Percentiles rank a stretch among this genome's conserved stretches.
Evolutionary conservation across 2,888 invertebrate genomes (phyloP).

Genomic region (Leistus spinibarbis): DNA sequence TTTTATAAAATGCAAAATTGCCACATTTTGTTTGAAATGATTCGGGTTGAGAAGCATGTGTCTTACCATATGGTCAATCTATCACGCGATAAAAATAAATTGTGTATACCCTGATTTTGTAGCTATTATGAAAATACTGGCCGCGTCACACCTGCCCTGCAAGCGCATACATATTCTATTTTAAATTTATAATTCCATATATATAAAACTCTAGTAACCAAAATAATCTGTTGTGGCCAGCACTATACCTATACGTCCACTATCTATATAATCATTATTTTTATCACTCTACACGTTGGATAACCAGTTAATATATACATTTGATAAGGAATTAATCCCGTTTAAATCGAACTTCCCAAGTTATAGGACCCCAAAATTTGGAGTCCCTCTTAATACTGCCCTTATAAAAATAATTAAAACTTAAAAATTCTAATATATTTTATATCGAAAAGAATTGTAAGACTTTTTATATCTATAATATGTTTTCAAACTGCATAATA

Average conservation of each 20-base stretch:
- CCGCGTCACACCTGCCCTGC: not conserved
- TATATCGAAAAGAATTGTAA: too few species aligned
- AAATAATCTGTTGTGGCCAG: too few species aligned
- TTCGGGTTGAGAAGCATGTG: slow-evolving; percentile 19
- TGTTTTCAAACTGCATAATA: too few species aligned
- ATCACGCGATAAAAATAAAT: slow-evolving; percentile 37
- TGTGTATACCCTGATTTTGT: slow-evolving; percentile 32
- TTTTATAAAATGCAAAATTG: not conserved
- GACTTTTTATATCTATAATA: too few species aligned
- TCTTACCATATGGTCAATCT: slow-evolving; percentile 26
- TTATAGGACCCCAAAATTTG: too few species aligned
- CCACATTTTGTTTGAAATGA: not conserved
- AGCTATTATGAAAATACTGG: slow-evolving; percentile 29
- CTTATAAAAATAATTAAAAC: too few species aligned
- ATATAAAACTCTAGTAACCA: too few species aligned
- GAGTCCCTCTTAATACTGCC: too few species aligned
- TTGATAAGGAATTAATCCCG: too few species aligned
- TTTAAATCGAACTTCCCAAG: too few species aligned
- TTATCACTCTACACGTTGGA: not conserved
- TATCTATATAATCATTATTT: not conserved
- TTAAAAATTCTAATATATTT: too few species aligned
- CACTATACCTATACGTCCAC: not conserved
- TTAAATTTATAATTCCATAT: not conserved
- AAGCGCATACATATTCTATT: not conserved
- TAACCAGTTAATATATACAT: too few species aligned